These are phyloP conservation scores for Drosophila dives DNA, from an alignment of 2,888 invertebrate species.

Conservation along the genomic window DNA sequence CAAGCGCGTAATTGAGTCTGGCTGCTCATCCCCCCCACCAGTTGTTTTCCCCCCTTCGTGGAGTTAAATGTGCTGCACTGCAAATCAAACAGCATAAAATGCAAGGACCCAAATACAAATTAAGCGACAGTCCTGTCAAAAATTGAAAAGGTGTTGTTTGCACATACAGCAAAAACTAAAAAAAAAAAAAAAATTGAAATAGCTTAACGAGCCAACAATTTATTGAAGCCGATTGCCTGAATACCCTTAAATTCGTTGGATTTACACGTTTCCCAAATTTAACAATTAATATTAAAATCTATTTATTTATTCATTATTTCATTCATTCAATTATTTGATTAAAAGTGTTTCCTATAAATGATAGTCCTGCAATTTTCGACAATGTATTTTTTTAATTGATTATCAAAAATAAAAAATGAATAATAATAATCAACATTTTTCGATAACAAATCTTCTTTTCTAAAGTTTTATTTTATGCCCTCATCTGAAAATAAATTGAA, in stretches of 20 bases:
- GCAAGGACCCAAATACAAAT: constrained; percentile 62
- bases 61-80: constrained; percentile 34
- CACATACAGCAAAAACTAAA: constrained; percentile 13
- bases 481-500: background rate
- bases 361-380: background rate
- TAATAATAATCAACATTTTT: background rate
- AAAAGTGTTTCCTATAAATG: background rate
- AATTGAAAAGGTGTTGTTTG: constrained; percentile 62
- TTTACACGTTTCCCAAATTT: too few relatives aligned
- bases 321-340: background rate
- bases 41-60: background rate
- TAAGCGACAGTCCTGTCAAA: constrained; percentile 46
- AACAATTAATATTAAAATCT: background rate
- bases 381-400: background rate
- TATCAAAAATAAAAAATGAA: background rate
- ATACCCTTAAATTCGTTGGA: background rate
- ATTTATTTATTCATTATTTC: background rate
- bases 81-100: constrained; percentile 65
- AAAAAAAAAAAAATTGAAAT: background rate
- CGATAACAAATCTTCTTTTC: too few relatives aligned
- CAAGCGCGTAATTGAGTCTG: constrained; percentile 75
- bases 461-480: background rate
- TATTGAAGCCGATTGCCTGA: background rate
- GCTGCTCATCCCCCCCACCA: background rate
- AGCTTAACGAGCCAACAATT: background rate